A percentile compares a stretch with the other conserved stretches of the same genome.
Evolutionary conservation across 2,888 invertebrate species (phyloP).

Genomic region (Clivina fossor): DNA sequence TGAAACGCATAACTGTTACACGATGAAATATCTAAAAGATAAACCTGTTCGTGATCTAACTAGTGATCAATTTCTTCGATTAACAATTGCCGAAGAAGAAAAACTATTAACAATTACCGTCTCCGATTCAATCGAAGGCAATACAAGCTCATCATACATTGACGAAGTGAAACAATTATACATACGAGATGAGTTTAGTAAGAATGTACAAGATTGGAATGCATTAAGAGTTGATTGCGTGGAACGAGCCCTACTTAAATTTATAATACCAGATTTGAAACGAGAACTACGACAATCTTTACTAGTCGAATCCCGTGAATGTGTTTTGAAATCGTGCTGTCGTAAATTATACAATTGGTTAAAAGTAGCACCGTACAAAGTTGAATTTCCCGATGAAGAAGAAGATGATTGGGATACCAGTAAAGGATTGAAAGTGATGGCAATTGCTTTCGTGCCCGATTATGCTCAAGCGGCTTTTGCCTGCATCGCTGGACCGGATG

Average conservation of each 20-base stretch:
- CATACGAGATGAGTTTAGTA: constrained; percentile 91
- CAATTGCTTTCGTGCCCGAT: constrained; percentile 85
- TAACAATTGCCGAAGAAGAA: constrained; percentile 80
- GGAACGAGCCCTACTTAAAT: constrained; percentile 80
- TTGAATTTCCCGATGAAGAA: constrained; percentile 74
- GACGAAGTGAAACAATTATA: constrained; percentile 89
- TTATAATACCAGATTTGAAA: constrained; percentile 86
- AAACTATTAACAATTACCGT: constrained; percentile 73
- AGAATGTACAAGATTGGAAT: constrained; percentile 95
- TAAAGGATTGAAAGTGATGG: constrained; percentile 83
- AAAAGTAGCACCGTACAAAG: constrained; percentile 79
- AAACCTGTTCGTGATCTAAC: constrained; percentile 89
- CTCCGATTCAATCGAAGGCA: constrained; percentile 76
- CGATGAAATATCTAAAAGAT: constrained; percentile 87
- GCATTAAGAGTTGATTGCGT: constrained; percentile 83
- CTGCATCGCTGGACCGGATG: constrained; percentile 83
- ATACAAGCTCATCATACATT: constrained; percentile 74
- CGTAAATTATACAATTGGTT: constrained; percentile 88
- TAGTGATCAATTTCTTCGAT: constrained; percentile 87
- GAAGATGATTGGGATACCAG: constrained; percentile 89
- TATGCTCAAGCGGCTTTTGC: constrained; percentile 84
- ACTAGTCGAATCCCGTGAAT: constrained; percentile 84
- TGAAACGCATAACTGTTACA: constrained; percentile 85
- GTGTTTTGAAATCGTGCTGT: constrained; percentile 80
- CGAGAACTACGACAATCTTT: constrained; percentile 81